A percentile compares a stretch with the other conserved stretches of the same genome.
Evolutionary conservation across 2,797 vertebrate species (phyloP).

Genomic region (Peromyscus nudipes): DNA sequence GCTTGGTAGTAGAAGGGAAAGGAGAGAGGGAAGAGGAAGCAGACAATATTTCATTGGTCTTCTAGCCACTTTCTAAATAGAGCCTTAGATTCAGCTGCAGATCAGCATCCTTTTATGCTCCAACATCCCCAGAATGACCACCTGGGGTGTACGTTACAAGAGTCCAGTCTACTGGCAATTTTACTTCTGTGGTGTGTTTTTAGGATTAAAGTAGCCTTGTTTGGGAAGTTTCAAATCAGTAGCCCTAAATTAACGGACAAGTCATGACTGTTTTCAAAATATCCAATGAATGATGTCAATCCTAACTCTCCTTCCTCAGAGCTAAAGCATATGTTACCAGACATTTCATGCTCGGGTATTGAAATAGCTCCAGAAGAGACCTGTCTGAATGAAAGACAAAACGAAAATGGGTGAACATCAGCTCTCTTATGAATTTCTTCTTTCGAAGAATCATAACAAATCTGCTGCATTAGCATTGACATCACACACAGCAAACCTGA

Average conservation of each 20-base stretch:
- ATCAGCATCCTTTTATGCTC: background rate
- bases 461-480: conserved; percentile 43
- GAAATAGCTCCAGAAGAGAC: conserved; percentile 57
- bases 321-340: background rate
- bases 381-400: conserved; percentile 57
- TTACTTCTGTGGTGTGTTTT: background rate
- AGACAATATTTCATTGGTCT: background rate
- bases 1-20: background rate
- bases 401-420: conserved; percentile 65
- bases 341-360: conserved; percentile 35
- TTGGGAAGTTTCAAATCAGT: conserved; percentile 25
- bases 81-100: background rate
- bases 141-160: background rate
- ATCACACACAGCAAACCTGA: conserved; percentile 63
- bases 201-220: conserved; percentile 46
- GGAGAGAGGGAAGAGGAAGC: background rate
- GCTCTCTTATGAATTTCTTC: conserved; percentile 72
- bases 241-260: background rate
- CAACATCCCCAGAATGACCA: background rate
- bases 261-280: background rate
- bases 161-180: background rate
- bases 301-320: background rate
- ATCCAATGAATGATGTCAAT: background rate
- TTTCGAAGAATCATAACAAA: conserved; percentile 74
- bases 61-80: background rate